Base-by-base conservation (phyloP, 64 coral and sea anemone genomes). In the Montipora sp. region DNA sequence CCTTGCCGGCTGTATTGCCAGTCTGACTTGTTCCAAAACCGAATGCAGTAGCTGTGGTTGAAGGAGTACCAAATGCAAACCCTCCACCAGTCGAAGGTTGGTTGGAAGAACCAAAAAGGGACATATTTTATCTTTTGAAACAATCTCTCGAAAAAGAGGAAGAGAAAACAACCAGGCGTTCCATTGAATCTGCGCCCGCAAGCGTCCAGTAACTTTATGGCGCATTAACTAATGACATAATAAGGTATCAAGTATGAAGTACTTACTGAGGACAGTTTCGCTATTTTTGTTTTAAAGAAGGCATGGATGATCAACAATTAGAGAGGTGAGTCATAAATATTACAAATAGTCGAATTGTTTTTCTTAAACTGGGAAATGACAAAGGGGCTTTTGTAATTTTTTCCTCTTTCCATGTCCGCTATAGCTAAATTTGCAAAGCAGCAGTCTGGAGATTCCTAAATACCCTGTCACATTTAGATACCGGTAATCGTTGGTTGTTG, bases 11-110 rank as follows among this genome's bases (percentile, higher is more conserved):
- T n/a, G 82, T 48, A 72, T 51, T 85, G 66, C 46, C 82, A 46
- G 18, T 19, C 65, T 85, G 82, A 11, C 82, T 85, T 15, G 23
- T 8, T 59, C 90, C 91, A 93, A 93, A 88, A 18, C 51, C 45
- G 49, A 69, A 84, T 18, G 75, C 86, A 46, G 83, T 75, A 55
- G 59, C 15, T 20, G 91, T 79, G 23, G 36, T 78, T 47, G 91
- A 75, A 44, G 91, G 83, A 78, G 91, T 87, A 14, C 91, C 91
- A 88, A 93, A 93, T 16, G 63, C 19, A 49, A 85, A 85, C 65
- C 82, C 65, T 11, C 45, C 46, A 51, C 46, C 82, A 51, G 82
- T 50, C 16, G 82, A 85, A 49, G 82, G 44, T 43, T 85, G 82
- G 50, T 59, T 72, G 10, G 65, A n/a, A 51, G 82, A 43, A 49